Evolutionary conservation across 2,113 vertebrate species (phyloP), one percentile per base, ranked within the genome.

Genomic region (Verasper variegatus): DNA sequence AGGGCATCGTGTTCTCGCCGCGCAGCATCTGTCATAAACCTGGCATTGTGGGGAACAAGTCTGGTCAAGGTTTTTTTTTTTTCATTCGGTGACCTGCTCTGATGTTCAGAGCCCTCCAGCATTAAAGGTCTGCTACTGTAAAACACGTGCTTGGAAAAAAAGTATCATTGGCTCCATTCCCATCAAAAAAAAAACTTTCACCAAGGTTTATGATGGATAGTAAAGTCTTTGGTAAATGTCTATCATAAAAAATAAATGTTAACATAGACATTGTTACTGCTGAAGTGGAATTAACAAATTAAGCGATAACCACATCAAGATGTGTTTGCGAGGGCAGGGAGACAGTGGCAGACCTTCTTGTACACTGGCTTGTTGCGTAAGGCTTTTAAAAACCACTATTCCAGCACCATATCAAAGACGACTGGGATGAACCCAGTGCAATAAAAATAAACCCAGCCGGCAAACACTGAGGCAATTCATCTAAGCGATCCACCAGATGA

Each of bases 21-120:
- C 42, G 97, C 96, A 59, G 98, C 97, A 68, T 99, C 98, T 12
- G 97, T 99, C 97, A 98, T 97, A 92, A 99, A 99, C 86, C 98
- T 99, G 87, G 47, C 24, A 8, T 49, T 0, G 52, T 40, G 55
- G 45, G 51, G 76, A 4, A 65, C 8, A 51, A 31, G 69, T 6
- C 21, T 8, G 13, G 24, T 81, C 59, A 85, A 27, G 9, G 11
- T 23, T 18, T 18, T 15, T 15, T 18, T 18, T 18, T 54, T 62
- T 42, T 49, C 35, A 35, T 62, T 51, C 10, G 51, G 61, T 68
- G 15, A 12, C 52, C 27, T 17, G 4, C 24, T 55, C 37, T 51
- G 68, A 47, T 61, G 60, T 61, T 59, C 40, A 57, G 10, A 27
- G 62, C 58, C 71, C 20, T n/a, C 27, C 45, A 23, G 47, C 47